Evolutionary conservation across 37 sponge, comb jelly and placozoan genomes (phyloP), one percentile per base, ranked within the genome.

Genomic region (Chondrilla cf. caribensis): DNA sequence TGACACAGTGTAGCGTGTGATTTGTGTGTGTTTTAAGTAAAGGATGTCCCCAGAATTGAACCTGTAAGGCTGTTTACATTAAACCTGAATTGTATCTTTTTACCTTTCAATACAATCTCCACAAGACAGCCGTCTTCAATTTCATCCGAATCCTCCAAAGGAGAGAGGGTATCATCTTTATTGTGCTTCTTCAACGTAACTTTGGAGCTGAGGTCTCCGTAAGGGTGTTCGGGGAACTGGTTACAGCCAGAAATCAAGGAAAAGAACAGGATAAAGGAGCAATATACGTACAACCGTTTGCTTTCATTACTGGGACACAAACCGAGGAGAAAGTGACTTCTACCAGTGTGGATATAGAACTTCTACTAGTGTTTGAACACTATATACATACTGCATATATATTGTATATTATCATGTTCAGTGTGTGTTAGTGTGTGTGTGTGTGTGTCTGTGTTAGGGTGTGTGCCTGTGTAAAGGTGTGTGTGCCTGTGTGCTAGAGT

Each of bases 151-250:
- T 78, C 87, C 44, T 7, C 21, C 64, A 91, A 59, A 18, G 84
- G 72, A 0, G 21, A n/a, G 38, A 91, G 82, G 0, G 37, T 17
- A 41, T 91, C 54, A 38, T 87, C 79, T 8, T 47, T 28, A 26
- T 54, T 41, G 58, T 91, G 91, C 25, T 60, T 77, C 84, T 57
- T 83, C 18, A 91, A 75, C 5, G 84, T 26, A 18, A 91, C 36
- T 41, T 91, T 91, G 8, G 81, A 76, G 0, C 32, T 32, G 17
- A 91, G 79, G 67, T 91, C 87, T 9, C 91, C 91, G 78, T 91
- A 91, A 6, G 91, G 91, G 58, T 91, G 91, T 32, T 91, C 91
- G 8, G 91, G 91, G 36, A 86, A 91, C 91, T 90, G 58, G 2
- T 29, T 9, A 15, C 2, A n/a, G n/a, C n/a, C n/a, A n/a, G n/a